These are phyloP conservation scores for Pterostichus madidus DNA, from an alignment of 2,888 invertebrate genomes.

Conservation along the genomic window DNA sequence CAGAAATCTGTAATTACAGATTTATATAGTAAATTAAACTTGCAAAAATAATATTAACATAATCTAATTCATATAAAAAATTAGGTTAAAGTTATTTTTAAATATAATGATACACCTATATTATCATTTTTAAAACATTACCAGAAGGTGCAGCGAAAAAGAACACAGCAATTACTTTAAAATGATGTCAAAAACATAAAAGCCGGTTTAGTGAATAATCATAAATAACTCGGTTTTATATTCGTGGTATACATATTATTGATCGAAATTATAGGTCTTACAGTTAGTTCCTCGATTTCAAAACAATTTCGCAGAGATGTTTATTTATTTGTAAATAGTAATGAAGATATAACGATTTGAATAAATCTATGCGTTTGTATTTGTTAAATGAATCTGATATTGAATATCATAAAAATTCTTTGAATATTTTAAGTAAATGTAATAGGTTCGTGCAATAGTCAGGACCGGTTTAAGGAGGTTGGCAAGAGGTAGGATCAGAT, in stretches of 20 bases:
- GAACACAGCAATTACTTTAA: too few relatives aligned
- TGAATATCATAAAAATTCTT: background rate
- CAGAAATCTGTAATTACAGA: too few relatives aligned
- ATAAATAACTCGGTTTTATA: conserved; percentile 5
- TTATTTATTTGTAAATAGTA: background rate
- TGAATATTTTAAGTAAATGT: background rate
- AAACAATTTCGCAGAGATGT: conserved; percentile 13
- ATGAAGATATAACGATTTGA: background rate
- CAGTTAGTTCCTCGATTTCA: conserved; percentile 17
- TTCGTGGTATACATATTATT: conserved; percentile 8
- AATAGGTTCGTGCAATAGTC: too few relatives aligned
- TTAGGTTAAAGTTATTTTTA: conserved; percentile 1
- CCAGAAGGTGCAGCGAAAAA: too few relatives aligned
- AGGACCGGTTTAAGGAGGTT: too few relatives aligned
- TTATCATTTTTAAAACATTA: too few relatives aligned
- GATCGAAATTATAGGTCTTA: background rate
- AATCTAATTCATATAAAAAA: background rate
- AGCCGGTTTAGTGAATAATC: background rate
- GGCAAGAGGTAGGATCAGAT: too few relatives aligned
- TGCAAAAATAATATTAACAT: background rate
- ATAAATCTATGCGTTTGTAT: background rate
- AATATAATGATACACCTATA: background rate
- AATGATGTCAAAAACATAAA: background rate
- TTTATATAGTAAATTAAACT: too few relatives aligned
- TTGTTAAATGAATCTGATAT: background rate